Conservation (phyloP, 2,113 vertebrate species). For the Dinomys branickii region DNA sequence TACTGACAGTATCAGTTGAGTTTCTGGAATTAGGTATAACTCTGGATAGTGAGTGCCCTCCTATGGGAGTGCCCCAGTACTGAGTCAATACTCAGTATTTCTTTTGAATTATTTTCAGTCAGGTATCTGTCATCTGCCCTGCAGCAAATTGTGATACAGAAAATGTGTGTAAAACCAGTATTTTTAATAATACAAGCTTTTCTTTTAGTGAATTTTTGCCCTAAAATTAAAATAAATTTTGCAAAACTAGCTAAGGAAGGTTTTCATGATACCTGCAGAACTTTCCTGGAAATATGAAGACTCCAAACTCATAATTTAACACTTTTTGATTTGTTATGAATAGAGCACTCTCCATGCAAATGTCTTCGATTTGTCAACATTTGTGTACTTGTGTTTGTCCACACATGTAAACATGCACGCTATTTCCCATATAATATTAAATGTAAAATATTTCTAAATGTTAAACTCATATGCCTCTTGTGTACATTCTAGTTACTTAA, state of each 20-base stretch:
- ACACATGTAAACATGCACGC: background rate
- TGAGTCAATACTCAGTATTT: background rate
- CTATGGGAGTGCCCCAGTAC: background rate
- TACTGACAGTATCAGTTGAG: background rate
- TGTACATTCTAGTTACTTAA: background rate
- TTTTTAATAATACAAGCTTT: constrained; percentile 47
- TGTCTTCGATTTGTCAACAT: background rate
- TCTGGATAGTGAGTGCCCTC: background rate
- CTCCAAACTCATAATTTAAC: background rate
- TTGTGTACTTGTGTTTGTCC: background rate
- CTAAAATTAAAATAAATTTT: constrained; percentile 63
- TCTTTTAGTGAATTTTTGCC: background rate
- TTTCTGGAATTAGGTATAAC: background rate
- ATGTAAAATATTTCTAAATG: background rate
- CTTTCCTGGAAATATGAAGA: constrained; percentile 21
- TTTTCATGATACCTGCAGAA: constrained; percentile 49
- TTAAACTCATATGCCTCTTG: background rate
- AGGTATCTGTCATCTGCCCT: background rate
- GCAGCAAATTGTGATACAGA: background rate
- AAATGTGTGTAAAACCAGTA: background rate
- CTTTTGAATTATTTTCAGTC: constrained; percentile 1
- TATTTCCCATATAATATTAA: constrained; percentile 3
- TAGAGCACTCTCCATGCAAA: background rate
- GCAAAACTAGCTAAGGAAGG: constrained; percentile 25
- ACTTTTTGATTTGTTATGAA: constrained; percentile 42